Evolutionary conservation across 1,140 invertebrate species (phyloP), one percentile per base, ranked within the genome.

Genomic region (Sminthurinus signatus): DNA sequence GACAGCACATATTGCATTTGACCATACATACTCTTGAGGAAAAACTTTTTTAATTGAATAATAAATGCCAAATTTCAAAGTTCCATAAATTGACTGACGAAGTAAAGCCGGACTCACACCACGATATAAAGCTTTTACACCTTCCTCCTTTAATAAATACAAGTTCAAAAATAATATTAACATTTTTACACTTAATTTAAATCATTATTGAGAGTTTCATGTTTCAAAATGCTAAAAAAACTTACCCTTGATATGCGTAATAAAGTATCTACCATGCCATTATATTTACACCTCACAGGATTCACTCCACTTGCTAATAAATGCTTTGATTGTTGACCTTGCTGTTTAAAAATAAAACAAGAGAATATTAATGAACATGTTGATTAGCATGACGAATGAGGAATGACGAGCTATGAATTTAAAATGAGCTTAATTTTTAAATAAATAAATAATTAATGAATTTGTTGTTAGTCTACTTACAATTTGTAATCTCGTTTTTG

Each of bases 41-140:
- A 84, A 76, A 64, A 83, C 75, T 73, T 84, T 81, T 77, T 96
- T 95, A 50, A 95, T 76, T 0, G 91, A 87, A 75, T 96, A 95
- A 78, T 97, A 97, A 23, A 92, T 88, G 60, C 94, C 94, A 76
- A 96, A 96, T 78, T 97, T 97, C 67, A 96, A 92, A 25, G 93
- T 96, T 69, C 94, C 93, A 80, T 97, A 97, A 44, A 91, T 93
- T 19, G 92, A 89, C 79, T 96, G 93, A 27, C 93, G 81, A 46
- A 97, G 78, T 56, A 96, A 84, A 48, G 93, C 93, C 60, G 93
- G 92, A 80, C 86, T 87, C 74, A 80, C 82, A 92, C 90, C 91
- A 66, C 87, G 86, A 79, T 93, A 93, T 43, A 93, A 75, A 58
- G 87, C 86, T 65, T 79, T 75, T 32, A 88, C 74, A 62, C 91